Conservation (phyloP, 1,140 invertebrate species). For the Orchestia grillus region DNA sequence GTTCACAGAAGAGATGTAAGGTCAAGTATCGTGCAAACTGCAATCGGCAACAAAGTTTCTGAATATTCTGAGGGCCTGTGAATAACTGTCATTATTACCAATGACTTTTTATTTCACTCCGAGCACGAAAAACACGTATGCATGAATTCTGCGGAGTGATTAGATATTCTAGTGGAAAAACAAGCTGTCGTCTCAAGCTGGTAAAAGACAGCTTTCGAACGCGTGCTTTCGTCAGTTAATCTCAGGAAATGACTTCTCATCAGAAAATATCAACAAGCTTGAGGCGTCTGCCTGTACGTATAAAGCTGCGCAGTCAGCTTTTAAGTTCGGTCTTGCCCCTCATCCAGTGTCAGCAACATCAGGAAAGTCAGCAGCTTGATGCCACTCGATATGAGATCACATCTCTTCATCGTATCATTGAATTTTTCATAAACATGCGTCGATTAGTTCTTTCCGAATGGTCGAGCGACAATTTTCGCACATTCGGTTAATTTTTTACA, state of each 20-base stretch:
- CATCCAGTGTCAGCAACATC: not conserved
- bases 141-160: no score
- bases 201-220: not conserved
- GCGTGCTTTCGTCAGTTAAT: not conserved
- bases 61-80: not conserved
- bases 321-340: not conserved
- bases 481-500: not conserved
- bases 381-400: not conserved
- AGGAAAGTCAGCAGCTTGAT: not conserved
- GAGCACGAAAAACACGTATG: not conserved
- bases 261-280: not conserved
- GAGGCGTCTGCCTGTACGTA: not conserved
- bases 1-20: not conserved
- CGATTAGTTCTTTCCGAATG: not conserved
- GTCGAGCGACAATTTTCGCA: not conserved
- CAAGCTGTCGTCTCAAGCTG: not conserved
- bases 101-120: not conserved
- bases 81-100: not conserved
- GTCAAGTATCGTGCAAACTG: not conserved
- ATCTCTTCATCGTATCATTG: not conserved
- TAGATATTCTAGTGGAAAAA: not conserved
- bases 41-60: not conserved
- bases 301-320: not conserved
- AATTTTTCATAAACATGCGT: no score
- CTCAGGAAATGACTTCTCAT: not conserved